A percentile compares a stretch with the other conserved stretches of the same genome.
Conservation (phyloP, 2,888 invertebrate genomes). For the Poecilobothrus nobilitatus region DNA sequence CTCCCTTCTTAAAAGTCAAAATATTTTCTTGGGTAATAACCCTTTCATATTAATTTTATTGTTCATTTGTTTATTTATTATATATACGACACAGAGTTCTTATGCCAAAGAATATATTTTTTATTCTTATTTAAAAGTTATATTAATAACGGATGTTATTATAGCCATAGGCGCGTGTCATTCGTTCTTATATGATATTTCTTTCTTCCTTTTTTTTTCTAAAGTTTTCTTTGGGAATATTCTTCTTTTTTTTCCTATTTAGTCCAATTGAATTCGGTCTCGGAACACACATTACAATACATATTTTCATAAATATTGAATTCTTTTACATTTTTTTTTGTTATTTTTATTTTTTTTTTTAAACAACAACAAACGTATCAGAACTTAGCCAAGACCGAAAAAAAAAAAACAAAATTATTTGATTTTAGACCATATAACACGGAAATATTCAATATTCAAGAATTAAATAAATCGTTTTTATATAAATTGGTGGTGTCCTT, state of each 20-base stretch:
- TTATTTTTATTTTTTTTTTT: not conserved
- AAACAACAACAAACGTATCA: not conserved
- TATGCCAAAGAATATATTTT: not conserved
- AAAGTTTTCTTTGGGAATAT: not conserved
- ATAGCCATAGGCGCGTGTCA: conserved; percentile 22
- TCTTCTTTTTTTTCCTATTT: not conserved
- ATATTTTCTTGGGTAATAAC: not conserved
- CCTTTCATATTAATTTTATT: not conserved
- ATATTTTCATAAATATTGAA: not conserved
- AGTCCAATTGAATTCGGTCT: not conserved
- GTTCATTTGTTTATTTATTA: not conserved
- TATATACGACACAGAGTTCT: not conserved
- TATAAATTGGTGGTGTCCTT: not conserved
- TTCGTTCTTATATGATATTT: too few species aligned
- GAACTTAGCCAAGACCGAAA: not conserved
- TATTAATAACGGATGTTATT: conserved; percentile 17
- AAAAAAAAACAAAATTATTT: not conserved
- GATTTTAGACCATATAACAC: not conserved
- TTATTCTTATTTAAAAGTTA: not conserved
- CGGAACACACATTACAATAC: not conserved
- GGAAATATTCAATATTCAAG: conserved; percentile 16
- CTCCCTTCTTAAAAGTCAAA: not conserved
- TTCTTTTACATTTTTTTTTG: not conserved
- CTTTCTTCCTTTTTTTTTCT: not conserved
- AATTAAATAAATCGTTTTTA: conserved; percentile 8